phyloP scores from a whole-genome alignment of 2,888 invertebrate species.

The Sphecodes monilicornis region DNA sequence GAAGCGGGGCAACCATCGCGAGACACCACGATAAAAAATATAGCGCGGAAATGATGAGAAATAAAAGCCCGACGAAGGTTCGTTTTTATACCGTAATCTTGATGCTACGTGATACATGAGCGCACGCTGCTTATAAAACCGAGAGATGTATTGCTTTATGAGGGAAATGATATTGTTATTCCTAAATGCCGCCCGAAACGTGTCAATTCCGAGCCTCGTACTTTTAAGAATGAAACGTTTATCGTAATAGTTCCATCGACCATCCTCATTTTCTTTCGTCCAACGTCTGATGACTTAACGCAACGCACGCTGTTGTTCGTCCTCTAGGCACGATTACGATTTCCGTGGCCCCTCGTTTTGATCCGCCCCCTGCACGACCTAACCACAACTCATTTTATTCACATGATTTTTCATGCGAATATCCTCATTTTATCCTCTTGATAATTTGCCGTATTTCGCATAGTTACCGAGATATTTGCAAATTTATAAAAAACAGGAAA shows the following conservation, averaged over 20 bases:
- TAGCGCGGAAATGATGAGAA: conserved; percentile 53
- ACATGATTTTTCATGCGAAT: no score
- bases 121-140: conserved; percentile 23
- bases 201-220: not conserved
- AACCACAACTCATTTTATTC: no score
- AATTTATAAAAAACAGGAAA: no score
- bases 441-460: no score
- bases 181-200: conserved; percentile 19
- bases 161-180: conserved; percentile 50
- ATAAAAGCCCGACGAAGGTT: conserved; percentile 50
- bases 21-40: conserved; percentile 51
- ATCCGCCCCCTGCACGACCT: no score
- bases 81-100: conserved; percentile 63
- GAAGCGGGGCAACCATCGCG: conserved; percentile 30
- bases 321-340: no score
- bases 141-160: conserved; percentile 43
- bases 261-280: not conserved
- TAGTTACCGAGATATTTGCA: no score
- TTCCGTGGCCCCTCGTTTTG: no score
- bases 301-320: no score
- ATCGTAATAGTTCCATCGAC: not conserved
- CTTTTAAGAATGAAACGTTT: no score
- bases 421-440: no score
- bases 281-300: no score
- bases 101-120: conserved; percentile 49